Evolutionary conservation across 2,797 vertebrate genomes (phyloP), one percentile per base, ranked within the genome.

Genomic region (Champsocephalus gunnari): DNA sequence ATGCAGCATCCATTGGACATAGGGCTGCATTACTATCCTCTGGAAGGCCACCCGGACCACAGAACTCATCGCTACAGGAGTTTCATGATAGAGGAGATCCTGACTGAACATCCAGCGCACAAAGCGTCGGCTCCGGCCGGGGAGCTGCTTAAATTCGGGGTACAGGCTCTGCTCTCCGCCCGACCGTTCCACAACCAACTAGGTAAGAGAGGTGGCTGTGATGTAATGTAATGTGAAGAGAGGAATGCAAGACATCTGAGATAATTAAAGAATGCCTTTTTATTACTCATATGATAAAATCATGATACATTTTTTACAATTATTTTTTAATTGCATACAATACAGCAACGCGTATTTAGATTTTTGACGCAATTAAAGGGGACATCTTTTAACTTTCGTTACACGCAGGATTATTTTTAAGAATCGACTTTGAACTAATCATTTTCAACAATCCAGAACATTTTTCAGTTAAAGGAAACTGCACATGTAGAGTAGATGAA

Each of bases 11-110:
- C 93, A 43, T 85, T 97, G 93, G 98, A 98, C 68, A 79, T 97
- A 69, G 96, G 96, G 66, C 95, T 96, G 44, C 97, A 96, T 89
- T 98, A 94, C 80, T 97, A 96, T 75, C 96, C 96, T 12, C 95
- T 94, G 51, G 97, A 98, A 53, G 94, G 93, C 38, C 96, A 96
- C 34, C 94, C 92, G 0, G 98, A 98, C 83, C 96, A 97, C 93
- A 95, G 97, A 59, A 96, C 98, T 12, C 98, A 98, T 66, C 96
- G 98, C 61, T 99, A 99, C 92, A 92, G 98, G 92, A 99, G 97
- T 89, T 99, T 99, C 88, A 99, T 99, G 98, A 99, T 99, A 67
- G 98, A 99, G 86, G 98, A 99, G 91, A 99, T 99, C 87, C 95
- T 99, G 56, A 99, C 97, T 0, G 97, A 99, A 24, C 97, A 96